phyloP scores from a whole-genome alignment of 1,140 invertebrate genomes.

The Drosophila elegans region DNA sequence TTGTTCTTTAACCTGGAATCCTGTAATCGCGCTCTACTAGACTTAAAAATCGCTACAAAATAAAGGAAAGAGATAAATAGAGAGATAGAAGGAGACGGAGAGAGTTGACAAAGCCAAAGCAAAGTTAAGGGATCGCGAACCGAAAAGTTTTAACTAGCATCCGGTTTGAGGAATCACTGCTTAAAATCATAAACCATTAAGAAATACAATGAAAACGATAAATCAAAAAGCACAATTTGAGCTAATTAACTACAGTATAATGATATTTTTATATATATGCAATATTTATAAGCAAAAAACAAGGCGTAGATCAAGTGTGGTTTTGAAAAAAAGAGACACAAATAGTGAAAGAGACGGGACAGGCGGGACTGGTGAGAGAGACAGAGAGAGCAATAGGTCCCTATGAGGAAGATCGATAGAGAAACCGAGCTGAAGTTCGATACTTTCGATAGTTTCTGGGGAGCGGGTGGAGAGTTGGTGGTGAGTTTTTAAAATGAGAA shows the following conservation, averaged over 20 bases:
- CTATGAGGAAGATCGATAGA: slow-evolving; percentile 25
- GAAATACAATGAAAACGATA: slow-evolving; percentile 14
- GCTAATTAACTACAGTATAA: slow-evolving; percentile 40
- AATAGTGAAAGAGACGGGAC: slow-evolving; percentile 21
- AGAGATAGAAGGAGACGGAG: slow-evolving; percentile 16
- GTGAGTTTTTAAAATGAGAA: slow-evolving; percentile 48
- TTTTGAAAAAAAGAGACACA: slow-evolving; percentile 18
- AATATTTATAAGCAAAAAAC: slow-evolving; percentile 49
- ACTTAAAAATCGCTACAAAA: slow-evolving; percentile 18
- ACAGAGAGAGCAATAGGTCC: slow-evolving; percentile 30
- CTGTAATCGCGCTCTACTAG: slow-evolving; percentile 33
- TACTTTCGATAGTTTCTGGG: slow-evolving; percentile 28
- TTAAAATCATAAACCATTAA: background rate
- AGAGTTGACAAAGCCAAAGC: slow-evolving; percentile 43
- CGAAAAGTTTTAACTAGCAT: slow-evolving; percentile 28
- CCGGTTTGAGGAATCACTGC: slow-evolving; percentile 1
- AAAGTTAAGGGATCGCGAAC: slow-evolving; percentile 24
- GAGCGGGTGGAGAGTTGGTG: slow-evolving; percentile 34
- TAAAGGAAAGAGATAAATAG: slow-evolving; percentile 9
- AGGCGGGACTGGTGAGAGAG: slow-evolving; percentile 12
- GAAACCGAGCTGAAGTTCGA: slow-evolving; percentile 33
- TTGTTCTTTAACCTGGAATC: slow-evolving; percentile 20
- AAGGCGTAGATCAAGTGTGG: slow-evolving; percentile 39
- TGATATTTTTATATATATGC: slow-evolving; percentile 39
- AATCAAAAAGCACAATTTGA: slow-evolving; percentile 23